These are phyloP conservation scores for Lepidocyrtoides sp. DNA, from an alignment of 2,888 invertebrate species.

Conservation along the genomic window DNA sequence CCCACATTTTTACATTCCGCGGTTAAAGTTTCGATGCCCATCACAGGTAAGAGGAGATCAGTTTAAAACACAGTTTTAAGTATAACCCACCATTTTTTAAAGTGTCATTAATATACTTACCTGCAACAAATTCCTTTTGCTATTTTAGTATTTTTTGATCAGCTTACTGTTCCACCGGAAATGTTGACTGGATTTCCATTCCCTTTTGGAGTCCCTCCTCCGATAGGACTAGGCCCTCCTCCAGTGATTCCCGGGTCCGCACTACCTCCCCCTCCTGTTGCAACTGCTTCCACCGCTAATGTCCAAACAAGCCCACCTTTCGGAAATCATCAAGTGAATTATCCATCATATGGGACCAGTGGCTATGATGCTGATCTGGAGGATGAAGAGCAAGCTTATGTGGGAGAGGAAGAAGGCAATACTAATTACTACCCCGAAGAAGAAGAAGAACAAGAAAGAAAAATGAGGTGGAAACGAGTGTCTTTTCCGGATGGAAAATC, in stretches of 20 bases:
- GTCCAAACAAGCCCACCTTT: background rate
- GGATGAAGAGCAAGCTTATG: background rate
- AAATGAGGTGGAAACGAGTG: background rate
- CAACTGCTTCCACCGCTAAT: background rate
- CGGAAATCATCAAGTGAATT: background rate
- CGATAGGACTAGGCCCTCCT: background rate
- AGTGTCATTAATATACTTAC: no score
- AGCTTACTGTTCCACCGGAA: constrained; percentile 72
- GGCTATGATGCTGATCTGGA: background rate
- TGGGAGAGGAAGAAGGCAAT: background rate
- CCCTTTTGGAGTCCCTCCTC: background rate
- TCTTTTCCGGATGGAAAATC: background rate
- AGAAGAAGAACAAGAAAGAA: constrained; percentile 20
- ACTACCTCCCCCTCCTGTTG: background rate
- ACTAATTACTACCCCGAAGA: constrained; percentile 27
- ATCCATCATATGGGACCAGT: background rate
- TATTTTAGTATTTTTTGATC: constrained; percentile 80
- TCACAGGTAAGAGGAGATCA: constrained; percentile 74
- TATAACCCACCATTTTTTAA: no score
- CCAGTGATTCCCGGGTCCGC: background rate
- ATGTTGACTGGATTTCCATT: constrained; percentile 18
- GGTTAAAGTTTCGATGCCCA: constrained; percentile 81
- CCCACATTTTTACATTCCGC: constrained; percentile 78
- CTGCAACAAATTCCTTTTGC: background rate
- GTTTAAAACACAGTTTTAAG: no score